These are phyloP conservation scores for Heteromyza rotundicornis DNA, from an alignment of 2,888 invertebrate genomes.

Conservation along the genomic window DNA sequence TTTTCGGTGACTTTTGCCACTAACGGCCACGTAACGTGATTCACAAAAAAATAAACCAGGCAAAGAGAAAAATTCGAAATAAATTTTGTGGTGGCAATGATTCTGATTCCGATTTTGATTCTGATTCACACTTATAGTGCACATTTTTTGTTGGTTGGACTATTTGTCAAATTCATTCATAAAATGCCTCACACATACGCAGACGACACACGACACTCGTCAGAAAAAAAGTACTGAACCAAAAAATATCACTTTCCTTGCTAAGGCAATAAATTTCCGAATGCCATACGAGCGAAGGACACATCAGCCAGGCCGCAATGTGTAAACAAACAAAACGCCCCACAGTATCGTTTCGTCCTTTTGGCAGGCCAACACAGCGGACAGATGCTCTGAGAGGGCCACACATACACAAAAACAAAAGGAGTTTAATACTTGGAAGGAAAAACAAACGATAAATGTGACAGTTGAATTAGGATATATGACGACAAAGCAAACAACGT, in stretches of 20 bases:
- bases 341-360: not conserved
- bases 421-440: conserved; percentile 27
- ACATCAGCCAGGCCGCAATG: conserved; percentile 35
- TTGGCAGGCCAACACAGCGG: conserved; percentile 21
- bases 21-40: conserved; percentile 8
- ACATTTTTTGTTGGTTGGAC: too few relatives aligned
- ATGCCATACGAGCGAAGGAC: conserved; percentile 4
- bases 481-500: conserved; percentile 31
- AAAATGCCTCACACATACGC: not conserved
- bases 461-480: conserved; percentile 52
- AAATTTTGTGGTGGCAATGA: conserved; percentile 48
- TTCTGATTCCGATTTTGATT: conserved; percentile 43
- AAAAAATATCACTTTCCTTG: not conserved
- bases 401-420: not conserved
- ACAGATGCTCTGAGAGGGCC: conserved; percentile 19
- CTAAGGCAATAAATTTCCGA: conserved; percentile 42
- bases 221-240: not conserved
- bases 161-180: conserved; percentile 14
- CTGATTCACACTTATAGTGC: too few relatives aligned
- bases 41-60: not conserved
- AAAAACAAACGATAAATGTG: conserved; percentile 57
- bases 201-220: not conserved
- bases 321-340: conserved; percentile 45
- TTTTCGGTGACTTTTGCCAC: conserved; percentile 17
- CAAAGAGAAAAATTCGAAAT: conserved; percentile 45